Conservation (phyloP, 2,888 invertebrate species). For the Patella caerulea region DNA sequence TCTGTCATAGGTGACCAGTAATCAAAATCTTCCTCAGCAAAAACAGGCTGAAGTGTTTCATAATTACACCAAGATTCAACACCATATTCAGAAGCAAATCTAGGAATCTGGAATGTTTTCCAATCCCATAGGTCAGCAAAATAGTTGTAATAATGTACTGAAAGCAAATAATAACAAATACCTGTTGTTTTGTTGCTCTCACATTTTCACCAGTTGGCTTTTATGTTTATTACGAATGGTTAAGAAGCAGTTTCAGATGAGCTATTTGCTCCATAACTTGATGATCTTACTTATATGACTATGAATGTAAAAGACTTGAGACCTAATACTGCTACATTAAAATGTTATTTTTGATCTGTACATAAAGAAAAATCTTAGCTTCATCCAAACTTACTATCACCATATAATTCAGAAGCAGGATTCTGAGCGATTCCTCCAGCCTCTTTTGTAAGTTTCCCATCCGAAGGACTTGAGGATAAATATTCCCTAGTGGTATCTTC, state of each 20-base stretch:
- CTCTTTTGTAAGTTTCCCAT: constrained; percentile 66
- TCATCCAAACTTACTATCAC: constrained; percentile 76
- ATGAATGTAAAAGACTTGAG: too few species aligned
- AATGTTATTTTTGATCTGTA: too few species aligned
- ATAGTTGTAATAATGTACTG: constrained; percentile 89
- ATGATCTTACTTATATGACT: too few species aligned
- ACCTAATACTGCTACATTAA: too few species aligned
- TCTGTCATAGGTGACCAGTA: constrained; percentile 77
- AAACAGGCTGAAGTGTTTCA: constrained; percentile 76
- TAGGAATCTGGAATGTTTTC: constrained; percentile 82
- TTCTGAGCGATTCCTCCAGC: constrained; percentile 85
- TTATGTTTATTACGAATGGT: too few species aligned
- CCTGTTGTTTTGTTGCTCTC: not conserved
- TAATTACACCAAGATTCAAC: constrained; percentile 89
- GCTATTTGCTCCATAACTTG: too few species aligned
- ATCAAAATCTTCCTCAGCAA: constrained; percentile 66
- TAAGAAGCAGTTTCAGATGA: too few species aligned
- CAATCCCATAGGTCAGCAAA: constrained; percentile 85
- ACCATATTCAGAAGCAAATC: constrained; percentile 97
- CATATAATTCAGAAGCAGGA: constrained; percentile 85
- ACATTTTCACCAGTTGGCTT: not conserved
- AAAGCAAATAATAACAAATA: constrained; percentile 38
- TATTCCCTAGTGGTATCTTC: constrained; percentile 76
- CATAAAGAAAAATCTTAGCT: too few species aligned
- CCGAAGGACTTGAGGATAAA: constrained; percentile 88